Evolutionary conservation across 1,140 invertebrate species (phyloP), one percentile per base, ranked within the genome.

Genomic region (Sitodiplosis mosellana): DNA sequence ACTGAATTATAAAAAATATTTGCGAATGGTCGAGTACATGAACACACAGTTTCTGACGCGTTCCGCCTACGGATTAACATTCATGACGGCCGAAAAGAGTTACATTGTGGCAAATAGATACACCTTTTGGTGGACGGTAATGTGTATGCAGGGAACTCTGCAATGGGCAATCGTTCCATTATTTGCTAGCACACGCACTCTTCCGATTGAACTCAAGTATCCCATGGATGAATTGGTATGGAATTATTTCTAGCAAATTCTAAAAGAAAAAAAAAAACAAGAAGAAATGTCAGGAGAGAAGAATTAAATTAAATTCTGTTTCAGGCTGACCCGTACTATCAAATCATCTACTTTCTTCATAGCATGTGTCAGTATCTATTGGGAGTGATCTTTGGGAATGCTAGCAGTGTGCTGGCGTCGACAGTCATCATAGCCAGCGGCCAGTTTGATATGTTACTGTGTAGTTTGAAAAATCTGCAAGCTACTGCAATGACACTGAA

Each of bases 381-480:
- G 10, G 20, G 41, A 19, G 19, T 43, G 19, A 18, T 17, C 6
- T 21, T 18, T 20, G 17, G 15, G 19, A 43, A 15, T 19, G 41
- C 41, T 3, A 4, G 3, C 3, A 17, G 14, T n/a, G 17, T 38
- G 12, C 36, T 38, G 5, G 12, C 17, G 17, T 6, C 5, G 3
- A n/a, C 14, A 4, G 36, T 17, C 12, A 49, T 55, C 15, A 34
- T 55, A 37, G 50, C 53, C 1, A 53, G 52, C 15, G 54, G 54
- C 1, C 54, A 55, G 33, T 52, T 55, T 33, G 54, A 55, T 38
- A 49, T 55, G 14, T 48, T 55, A 1, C 49, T 50, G 46, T 53
- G 52, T 45, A 55, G 54, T 49, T 47, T 55, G 12, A 46, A 48
- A 12, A 55, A 55, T 20, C n/a, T 55, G 4, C 36, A 34, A n/a